These are phyloP conservation scores for Cephus nigrinus DNA, from an alignment of 2,888 invertebrate species.

Conservation along the genomic window DNA sequence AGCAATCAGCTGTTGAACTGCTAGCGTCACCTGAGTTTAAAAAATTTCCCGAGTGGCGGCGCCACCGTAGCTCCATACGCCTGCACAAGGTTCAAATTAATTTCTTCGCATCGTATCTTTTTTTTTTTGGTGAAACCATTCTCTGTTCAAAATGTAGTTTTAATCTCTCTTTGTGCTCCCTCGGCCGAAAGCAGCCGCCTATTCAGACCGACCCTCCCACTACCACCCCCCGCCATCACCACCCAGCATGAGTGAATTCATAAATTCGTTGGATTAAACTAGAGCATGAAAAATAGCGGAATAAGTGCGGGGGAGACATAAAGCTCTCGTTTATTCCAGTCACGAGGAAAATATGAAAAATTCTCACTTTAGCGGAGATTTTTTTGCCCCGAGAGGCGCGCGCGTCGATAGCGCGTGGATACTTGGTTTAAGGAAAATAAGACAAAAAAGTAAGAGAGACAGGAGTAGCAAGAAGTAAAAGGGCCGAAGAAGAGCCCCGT, in stretches of 20 bases:
- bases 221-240: not conserved
- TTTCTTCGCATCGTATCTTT: too few relatives aligned
- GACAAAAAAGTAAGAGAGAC: too few relatives aligned
- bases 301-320: slow-evolving; percentile 27
- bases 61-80: not conserved
- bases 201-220: not conserved
- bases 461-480: too few relatives aligned
- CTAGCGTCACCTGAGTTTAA: too few relatives aligned
- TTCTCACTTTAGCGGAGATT: not conserved
- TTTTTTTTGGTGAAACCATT: not conserved
- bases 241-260: slow-evolving; percentile 35
- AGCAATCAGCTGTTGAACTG: too few relatives aligned
- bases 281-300: slow-evolving; percentile 45
- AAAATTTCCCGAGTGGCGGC: too few relatives aligned
- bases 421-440: too few relatives aligned
- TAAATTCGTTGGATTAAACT: slow-evolving; percentile 47
- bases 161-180: slow-evolving; percentile 1
- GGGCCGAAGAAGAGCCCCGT: too few relatives aligned
- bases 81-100: not conserved
- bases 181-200: not conserved
- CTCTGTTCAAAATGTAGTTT: slow-evolving; percentile 8
- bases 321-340: slow-evolving; percentile 13
- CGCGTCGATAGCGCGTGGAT: too few relatives aligned
- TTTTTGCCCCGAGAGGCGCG: too few relatives aligned
- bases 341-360: slow-evolving; percentile 4